Conservation (phyloP, 2,113 vertebrate genomes). For the Pagrus major region DNA sequence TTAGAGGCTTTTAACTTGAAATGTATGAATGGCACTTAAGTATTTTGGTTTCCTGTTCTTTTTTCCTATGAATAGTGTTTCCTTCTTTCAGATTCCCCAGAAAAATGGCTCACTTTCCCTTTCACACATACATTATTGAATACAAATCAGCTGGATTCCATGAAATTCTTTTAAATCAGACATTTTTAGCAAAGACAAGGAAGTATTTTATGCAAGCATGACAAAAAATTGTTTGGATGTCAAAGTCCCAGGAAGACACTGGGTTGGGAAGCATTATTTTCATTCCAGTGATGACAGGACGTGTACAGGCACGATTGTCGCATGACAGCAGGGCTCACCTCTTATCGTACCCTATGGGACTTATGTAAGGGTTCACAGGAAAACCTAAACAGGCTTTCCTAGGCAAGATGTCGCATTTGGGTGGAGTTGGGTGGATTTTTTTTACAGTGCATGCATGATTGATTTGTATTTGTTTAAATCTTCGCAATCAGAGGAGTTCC, state of each 20-base stretch:
- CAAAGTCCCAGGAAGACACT: not conserved
- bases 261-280: slow-evolving; percentile 21
- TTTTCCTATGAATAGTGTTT: not conserved
- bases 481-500: not conserved
- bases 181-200: not conserved
- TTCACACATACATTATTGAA: not conserved
- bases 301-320: slow-evolving; percentile 39
- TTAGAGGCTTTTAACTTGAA: not conserved
- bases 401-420: slow-evolving; percentile 11
- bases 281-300: slow-evolving; percentile 46
- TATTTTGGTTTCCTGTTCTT: not conserved
- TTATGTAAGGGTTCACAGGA: slow-evolving; percentile 35
- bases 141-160: not conserved
- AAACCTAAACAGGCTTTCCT: slow-evolving; percentile 41
- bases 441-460: no score
- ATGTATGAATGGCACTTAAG: not conserved
- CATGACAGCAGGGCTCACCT: slow-evolving; percentile 19
- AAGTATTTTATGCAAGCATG: not conserved
- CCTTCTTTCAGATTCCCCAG: slow-evolving; percentile 6
- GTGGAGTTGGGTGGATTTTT: slow-evolving; percentile 5
- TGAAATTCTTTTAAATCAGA: not conserved
- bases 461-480: not conserved
- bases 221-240: not conserved
- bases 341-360: not conserved
- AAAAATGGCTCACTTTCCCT: not conserved